Conservation (phyloP, 1,140 invertebrate species). For the Drosophila malerkotliana region DNA sequence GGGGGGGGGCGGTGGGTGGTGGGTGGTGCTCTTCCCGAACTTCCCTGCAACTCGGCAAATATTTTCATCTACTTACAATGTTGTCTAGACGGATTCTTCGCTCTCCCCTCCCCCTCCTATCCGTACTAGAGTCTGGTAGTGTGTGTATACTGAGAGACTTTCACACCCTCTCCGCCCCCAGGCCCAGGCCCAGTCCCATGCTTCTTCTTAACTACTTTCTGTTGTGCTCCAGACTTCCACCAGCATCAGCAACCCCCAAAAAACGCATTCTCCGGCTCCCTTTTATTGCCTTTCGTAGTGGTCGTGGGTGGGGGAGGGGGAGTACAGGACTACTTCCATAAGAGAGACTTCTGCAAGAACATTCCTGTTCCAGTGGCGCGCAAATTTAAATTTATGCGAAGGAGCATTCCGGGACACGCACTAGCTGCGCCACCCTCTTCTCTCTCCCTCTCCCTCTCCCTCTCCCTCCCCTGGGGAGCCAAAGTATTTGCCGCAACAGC, state of each 20-base stretch:
- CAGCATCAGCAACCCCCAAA: slow-evolving; percentile 68
- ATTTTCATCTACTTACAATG: slow-evolving; percentile 72
- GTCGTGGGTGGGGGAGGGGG: not conserved
- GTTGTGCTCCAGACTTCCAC: slow-evolving; percentile 60
- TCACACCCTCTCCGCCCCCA: slow-evolving; percentile 42
- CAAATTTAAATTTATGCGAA: slow-evolving; percentile 78
- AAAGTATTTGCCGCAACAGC: slow-evolving; percentile 52
- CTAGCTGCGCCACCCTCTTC: slow-evolving; percentile 54
- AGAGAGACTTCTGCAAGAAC: not conserved
- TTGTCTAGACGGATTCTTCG: slow-evolving; percentile 61
- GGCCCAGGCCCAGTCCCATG: no score
- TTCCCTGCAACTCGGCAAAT: slow-evolving; percentile 23
- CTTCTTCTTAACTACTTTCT: slow-evolving; percentile 62
- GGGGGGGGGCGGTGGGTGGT: no score
- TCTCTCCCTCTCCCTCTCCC: not conserved
- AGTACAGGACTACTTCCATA: slow-evolving; percentile 14
- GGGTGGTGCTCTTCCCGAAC: not conserved
- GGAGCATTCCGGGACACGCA: slow-evolving; percentile 52
- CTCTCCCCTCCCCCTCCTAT: not conserved
- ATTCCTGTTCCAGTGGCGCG: slow-evolving; percentile 33
- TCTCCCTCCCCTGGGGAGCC: slow-evolving; percentile 10
- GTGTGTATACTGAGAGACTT: slow-evolving; percentile 39
- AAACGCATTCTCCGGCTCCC: slow-evolving; percentile 66
- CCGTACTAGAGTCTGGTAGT: slow-evolving; percentile 15
- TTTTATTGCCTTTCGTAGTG: slow-evolving; percentile 36